Evolutionary conservation across 2,113 vertebrate species (phyloP).

Genomic region (Centropus bengalensis): DNA sequence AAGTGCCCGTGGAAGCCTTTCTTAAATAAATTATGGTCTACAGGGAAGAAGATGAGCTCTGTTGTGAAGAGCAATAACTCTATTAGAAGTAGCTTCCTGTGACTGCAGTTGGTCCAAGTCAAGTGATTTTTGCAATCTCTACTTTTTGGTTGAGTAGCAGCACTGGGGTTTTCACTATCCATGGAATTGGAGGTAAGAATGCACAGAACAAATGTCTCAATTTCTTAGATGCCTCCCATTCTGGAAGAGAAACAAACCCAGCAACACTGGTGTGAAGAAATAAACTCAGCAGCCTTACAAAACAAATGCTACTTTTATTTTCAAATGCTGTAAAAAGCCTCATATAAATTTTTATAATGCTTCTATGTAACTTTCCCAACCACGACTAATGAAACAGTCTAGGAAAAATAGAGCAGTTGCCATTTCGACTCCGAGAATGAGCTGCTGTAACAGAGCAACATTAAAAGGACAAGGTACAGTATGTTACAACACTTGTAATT

Average conservation of each 20-base stretch:
- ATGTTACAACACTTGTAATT: slow-evolving; percentile 9
- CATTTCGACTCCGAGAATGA: slow-evolving; percentile 38
- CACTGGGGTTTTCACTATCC: background rate
- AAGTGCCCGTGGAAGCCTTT: background rate
- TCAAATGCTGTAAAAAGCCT: slow-evolving; percentile 76
- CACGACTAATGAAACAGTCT: slow-evolving; percentile 67
- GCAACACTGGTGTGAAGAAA: background rate
- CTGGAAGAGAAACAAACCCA: background rate
- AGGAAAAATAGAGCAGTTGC: slow-evolving; percentile 66
- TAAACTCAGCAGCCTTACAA: slow-evolving; percentile 29
- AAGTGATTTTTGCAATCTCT: background rate
- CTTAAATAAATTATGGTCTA: background rate
- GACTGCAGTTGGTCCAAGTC: background rate
- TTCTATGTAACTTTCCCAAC: slow-evolving; percentile 67
- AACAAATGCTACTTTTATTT: slow-evolving; percentile 74
- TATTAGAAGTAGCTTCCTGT: background rate
- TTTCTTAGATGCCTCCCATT: background rate
- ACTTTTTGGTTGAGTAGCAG: background rate
- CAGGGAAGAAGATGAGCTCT: background rate
- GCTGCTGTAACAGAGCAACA: slow-evolving; percentile 35
- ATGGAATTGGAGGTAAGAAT: background rate
- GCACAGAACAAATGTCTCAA: background rate
- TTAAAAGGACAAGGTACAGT: slow-evolving; percentile 40
- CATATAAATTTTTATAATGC: slow-evolving; percentile 75
- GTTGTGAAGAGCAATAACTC: background rate